A percentile compares a stretch with the other conserved stretches of the same genome.
phyloP scores from a whole-genome alignment of 2,113 vertebrate genomes.

The Eulemur macaco region DNA sequence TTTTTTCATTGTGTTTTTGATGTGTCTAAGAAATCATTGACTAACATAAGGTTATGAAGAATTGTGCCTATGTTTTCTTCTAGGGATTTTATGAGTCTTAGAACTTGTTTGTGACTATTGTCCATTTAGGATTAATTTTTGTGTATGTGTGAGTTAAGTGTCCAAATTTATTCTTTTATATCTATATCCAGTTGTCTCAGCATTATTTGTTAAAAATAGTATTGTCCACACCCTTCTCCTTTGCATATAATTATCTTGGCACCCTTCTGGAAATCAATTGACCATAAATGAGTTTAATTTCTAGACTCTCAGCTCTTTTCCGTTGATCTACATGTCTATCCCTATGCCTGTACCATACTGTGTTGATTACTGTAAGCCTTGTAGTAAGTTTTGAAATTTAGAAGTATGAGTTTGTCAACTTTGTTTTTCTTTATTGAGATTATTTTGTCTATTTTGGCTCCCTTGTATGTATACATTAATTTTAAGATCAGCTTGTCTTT shows the following conservation, averaged over 20 bases:
- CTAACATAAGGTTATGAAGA: not conserved
- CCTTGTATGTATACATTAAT: not conserved
- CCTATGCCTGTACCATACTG: not conserved
- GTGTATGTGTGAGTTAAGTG: not conserved
- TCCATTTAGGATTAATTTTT: not conserved
- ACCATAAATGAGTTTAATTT: not conserved
- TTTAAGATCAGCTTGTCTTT: not conserved
- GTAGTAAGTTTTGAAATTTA: not conserved
- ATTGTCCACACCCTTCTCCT: not conserved
- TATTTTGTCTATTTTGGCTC: not conserved
- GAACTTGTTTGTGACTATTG: not conserved
- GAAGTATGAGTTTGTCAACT: not conserved
- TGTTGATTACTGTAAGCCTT: not conserved
- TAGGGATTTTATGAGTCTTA: not conserved
- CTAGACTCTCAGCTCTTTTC: not conserved
- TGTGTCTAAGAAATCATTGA: not conserved
- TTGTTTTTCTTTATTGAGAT: not conserved
- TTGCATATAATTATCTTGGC: not conserved
- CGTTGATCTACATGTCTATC: not conserved
- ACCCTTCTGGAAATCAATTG: not conserved
- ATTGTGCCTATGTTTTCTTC: not conserved
- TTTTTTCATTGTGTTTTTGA: not conserved
- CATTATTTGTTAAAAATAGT: not conserved
- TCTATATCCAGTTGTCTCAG: not conserved
- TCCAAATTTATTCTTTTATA: not conserved